Base-by-base conservation (phyloP, 2,797 vertebrate genomes). In the Trachurus trachurus region DNA sequence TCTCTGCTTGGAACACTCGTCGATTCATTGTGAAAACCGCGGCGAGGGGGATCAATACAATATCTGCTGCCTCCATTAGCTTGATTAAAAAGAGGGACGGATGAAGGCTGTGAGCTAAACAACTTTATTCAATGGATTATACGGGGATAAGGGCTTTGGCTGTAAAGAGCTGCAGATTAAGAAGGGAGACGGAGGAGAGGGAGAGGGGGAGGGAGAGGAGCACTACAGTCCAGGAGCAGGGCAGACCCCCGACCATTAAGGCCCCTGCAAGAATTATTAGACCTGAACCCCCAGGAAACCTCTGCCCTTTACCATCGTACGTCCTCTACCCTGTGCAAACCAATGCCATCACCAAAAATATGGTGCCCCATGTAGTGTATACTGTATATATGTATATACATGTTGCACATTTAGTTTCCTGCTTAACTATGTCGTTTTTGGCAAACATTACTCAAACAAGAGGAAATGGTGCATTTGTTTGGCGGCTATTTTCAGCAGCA, bases 51-150 rank as follows among this genome's bases (percentile, higher is more conserved):
- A 97, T 98, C 97, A 96, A 97, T 97, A 96, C 94, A 94, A 94
- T 96, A 95, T 95, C 95, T 96, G 95, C 94, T 92, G 95, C 88
- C 88, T 97, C 96, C 96, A 97, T 97, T 98, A 98, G 95, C 93
- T 94, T 96, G 96, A 97, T 97, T 96, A 96, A 95, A 96, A 96
- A 94, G 91, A 84, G 74, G 74, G 78, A 78, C 67, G 74, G 84
- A 82, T 63, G 86, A 71, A 61, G 69, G 65, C 95, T 94, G 91
- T 80, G 84, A 87, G 93, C 92, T 94, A 96, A 95, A 94, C 93
- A 95, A 94, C 95, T 95, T 96, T 94, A 96, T 97, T 96, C 94
- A 91, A 86, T 93, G 96, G 96, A 97, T 97, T 97, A 96, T 92
- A 88, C 86, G 1, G 78, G 94, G 94, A 96, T 96, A 94, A 95